Conservation (phyloP, 2,888 invertebrate genomes). For the Lepidocyrtinus sp. region DNA sequence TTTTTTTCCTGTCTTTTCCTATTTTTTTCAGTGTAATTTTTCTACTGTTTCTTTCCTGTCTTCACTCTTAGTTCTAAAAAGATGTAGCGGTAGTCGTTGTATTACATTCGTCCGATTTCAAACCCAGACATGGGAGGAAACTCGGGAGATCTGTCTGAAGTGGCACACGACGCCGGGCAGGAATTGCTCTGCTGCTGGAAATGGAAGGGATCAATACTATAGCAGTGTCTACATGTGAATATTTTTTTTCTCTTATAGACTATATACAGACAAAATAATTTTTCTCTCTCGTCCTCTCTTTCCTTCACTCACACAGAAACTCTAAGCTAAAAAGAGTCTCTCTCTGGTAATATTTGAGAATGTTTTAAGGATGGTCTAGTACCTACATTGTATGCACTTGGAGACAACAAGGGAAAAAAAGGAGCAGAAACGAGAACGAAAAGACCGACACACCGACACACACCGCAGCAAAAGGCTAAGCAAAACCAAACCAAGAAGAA, state of each 20-base stretch:
- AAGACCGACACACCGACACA: slow-evolving; percentile 35
- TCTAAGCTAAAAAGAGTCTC: slow-evolving; percentile 1
- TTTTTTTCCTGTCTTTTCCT: slow-evolving; percentile 34
- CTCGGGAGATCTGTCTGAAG: slow-evolving; percentile 63
- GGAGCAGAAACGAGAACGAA: slow-evolving; percentile 48
- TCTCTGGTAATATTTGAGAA: slow-evolving; percentile 3
- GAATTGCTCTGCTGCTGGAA: slow-evolving; percentile 61
- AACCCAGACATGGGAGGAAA: slow-evolving; percentile 63
- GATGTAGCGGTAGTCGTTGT: slow-evolving; percentile 41
- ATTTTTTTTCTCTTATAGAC: neutral
- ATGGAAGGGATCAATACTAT: slow-evolving; percentile 61
- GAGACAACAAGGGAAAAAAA: slow-evolving; percentile 57
- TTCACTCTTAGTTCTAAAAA: slow-evolving; percentile 22
- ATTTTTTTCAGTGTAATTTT: neutral
- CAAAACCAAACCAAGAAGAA: neutral
- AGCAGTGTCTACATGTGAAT: slow-evolving; percentile 38
- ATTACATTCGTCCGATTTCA: slow-evolving; percentile 56
- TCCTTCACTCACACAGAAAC: slow-evolving; percentile 13
- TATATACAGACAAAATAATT: neutral
- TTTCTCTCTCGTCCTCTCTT: slow-evolving; percentile 8
- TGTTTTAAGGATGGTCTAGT: neutral
- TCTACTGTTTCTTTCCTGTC: slow-evolving; percentile 1
- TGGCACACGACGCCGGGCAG: slow-evolving; percentile 63
- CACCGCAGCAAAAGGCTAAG: neutral
- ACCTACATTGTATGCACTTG: slow-evolving; percentile 56